These are phyloP conservation scores for Pedetes capensis DNA, from an alignment of 2,113 vertebrate species.

Conservation along the genomic window DNA sequence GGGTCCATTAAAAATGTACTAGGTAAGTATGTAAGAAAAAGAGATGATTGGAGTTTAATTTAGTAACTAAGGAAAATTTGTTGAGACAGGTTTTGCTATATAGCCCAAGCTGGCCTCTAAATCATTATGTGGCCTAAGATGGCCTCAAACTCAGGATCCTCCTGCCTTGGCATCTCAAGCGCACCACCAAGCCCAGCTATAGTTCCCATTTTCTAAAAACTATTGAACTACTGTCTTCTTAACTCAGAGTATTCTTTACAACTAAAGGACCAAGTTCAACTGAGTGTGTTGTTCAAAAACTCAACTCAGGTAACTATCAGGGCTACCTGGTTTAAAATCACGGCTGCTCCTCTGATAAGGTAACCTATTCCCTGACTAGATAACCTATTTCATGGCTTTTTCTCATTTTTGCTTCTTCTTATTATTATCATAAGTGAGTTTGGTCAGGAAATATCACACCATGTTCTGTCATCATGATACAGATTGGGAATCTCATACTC, in stretches of 20 bases:
- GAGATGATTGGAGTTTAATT: neutral
- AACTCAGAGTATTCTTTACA: neutral
- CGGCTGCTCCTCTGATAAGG: neutral
- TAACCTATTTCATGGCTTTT: neutral
- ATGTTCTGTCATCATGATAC: neutral
- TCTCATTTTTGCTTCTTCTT: neutral
- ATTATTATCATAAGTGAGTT: neutral
- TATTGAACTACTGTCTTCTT: neutral
- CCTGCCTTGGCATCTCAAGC: no score
- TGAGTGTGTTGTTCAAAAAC: neutral
- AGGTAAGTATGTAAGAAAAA: neutral
- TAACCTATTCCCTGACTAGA: neutral
- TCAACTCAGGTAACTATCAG: neutral
- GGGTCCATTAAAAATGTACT: neutral
- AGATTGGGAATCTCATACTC: neutral
- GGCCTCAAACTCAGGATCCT: no score
- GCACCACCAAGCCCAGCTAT: neutral
- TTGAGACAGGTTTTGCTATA: no score
- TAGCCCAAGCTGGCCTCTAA: no score
- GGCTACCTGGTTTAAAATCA: neutral
- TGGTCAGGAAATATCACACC: neutral
- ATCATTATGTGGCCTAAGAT: no score
- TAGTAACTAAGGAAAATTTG: neutral
- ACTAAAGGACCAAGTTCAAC: neutral
- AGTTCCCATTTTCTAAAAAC: neutral